Evolutionary conservation across 2,113 vertebrate species (phyloP).

Genomic region (Hydrolagus affinis): DNA sequence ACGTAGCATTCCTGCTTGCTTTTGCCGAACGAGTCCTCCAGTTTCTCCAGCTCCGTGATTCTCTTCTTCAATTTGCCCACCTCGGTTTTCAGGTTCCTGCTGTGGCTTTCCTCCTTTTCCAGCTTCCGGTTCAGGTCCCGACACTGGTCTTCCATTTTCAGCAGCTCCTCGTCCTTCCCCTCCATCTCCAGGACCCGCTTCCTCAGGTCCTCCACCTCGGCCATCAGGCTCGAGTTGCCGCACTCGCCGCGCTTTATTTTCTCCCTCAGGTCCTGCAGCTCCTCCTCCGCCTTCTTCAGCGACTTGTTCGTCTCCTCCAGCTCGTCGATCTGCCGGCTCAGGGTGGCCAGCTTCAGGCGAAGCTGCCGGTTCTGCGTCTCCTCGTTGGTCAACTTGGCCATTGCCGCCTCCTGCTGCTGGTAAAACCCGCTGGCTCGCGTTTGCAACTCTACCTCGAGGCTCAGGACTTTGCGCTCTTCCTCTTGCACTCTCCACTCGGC

Average conservation of each 20-base stretch:
- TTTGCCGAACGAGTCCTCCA: slow-evolving; percentile 87
- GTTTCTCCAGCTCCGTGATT: slow-evolving; percentile 84
- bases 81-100: slow-evolving; percentile 73
- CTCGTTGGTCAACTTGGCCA: slow-evolving; percentile 84
- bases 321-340: slow-evolving; percentile 83
- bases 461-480: slow-evolving; percentile 70
- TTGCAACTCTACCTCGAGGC: slow-evolving; percentile 70
- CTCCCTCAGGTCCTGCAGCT: slow-evolving; percentile 83
- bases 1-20: slow-evolving; percentile 85
- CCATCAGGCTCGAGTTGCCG: slow-evolving; percentile 72
- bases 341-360: slow-evolving; percentile 74
- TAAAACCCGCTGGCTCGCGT: slow-evolving; percentile 58
- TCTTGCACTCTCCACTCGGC: slow-evolving; percentile 67
- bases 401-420: slow-evolving; percentile 77
- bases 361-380: slow-evolving; percentile 85
- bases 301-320: slow-evolving; percentile 89
- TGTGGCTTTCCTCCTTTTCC: slow-evolving; percentile 79
- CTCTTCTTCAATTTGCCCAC: slow-evolving; percentile 84
- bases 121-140: slow-evolving; percentile 83
- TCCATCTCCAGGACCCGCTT: slow-evolving; percentile 91
- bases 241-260: slow-evolving; percentile 80
- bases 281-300: slow-evolving; percentile 80
- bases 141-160: slow-evolving; percentile 89
- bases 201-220: slow-evolving; percentile 81
- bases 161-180: slow-evolving; percentile 90